Conservation (phyloP, 1,140 invertebrate genomes). For the Calosoma granatense region DNA sequence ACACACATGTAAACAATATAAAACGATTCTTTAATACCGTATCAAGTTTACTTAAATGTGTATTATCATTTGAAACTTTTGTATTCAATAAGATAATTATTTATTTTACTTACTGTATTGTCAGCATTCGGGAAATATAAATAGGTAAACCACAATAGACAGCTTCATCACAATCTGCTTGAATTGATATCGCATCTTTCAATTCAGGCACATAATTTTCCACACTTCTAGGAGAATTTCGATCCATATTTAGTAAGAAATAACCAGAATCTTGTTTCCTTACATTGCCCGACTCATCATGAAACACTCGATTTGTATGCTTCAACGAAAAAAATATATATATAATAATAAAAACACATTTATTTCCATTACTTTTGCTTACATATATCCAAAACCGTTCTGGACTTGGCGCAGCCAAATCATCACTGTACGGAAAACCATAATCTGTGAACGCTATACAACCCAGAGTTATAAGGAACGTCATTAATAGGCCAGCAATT, state of each 20-base stretch:
- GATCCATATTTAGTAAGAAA: constrained; percentile 45
- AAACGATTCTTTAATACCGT: too few relatives aligned
- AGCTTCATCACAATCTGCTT: constrained; percentile 35
- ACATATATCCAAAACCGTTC: constrained; percentile 37
- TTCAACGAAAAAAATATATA: too few relatives aligned
- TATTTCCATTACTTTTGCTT: constrained; percentile 17
- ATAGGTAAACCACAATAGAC: constrained; percentile 46
- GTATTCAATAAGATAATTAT: neutral
- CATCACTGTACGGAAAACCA: constrained; percentile 43
- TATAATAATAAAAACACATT: constrained; percentile 16
- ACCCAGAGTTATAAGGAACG: constrained; percentile 22
- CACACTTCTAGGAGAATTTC: constrained; percentile 35
- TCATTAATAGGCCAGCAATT: constrained; percentile 19
- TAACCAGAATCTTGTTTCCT: constrained; percentile 41
- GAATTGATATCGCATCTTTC: constrained; percentile 25
- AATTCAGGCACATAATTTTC: constrained; percentile 33
- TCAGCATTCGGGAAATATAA: constrained; percentile 36
- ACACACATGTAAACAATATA: too few relatives aligned
- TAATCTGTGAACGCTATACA: constrained; percentile 30
- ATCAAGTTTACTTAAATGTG: too few relatives aligned
- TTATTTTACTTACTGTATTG: constrained; percentile 32
- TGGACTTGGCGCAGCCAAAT: constrained; percentile 28
- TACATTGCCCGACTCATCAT: constrained; percentile 31
- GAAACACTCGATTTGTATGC: constrained; percentile 43
- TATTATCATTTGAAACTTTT: neutral